A percentile compares a stretch with the other conserved stretches of the same genome.
Evolutionary conservation across 2,797 vertebrate genomes (phyloP).

Genomic region (Sphenopsis melanotis): DNA sequence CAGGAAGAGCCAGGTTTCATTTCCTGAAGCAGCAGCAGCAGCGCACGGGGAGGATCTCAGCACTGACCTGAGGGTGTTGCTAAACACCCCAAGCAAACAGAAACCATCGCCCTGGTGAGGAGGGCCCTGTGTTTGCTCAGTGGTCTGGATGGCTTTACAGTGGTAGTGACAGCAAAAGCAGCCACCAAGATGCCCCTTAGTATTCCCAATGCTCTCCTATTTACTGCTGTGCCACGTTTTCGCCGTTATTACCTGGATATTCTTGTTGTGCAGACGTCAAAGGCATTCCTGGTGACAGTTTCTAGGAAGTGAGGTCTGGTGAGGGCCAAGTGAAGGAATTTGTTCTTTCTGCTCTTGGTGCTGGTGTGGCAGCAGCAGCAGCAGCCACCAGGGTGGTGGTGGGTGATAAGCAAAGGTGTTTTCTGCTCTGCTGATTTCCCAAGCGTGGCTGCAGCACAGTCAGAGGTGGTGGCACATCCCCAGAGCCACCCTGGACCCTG

Average conservation of each 20-base stretch:
- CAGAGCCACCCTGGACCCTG: fast-evolving
- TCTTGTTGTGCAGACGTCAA: not conserved
- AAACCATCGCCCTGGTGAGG: not conserved
- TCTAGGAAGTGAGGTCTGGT: not conserved
- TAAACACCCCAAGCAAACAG: not conserved
- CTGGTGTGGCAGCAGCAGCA: not conserved
- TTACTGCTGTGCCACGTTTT: not conserved
- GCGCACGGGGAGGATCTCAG: not conserved
- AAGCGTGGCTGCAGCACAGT: fast-evolving
- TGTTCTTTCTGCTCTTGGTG: not conserved
- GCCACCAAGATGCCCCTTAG: not conserved
- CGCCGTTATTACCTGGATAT: not conserved
- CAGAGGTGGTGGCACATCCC: not conserved
- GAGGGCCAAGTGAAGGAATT: not conserved
- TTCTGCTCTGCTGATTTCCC: not conserved
- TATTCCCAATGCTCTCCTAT: not conserved
- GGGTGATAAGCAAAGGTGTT: not conserved
- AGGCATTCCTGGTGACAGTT: not conserved
- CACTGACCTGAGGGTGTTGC: not conserved
- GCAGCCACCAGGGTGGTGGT: not conserved
- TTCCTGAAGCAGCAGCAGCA: not conserved
- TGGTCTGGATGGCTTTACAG: not conserved
- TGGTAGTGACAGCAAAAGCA: not conserved
- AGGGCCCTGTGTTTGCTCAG: not conserved
- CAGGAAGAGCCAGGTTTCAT: fast-evolving